Base-by-base conservation (phyloP, 37 sponge, comb jelly and placozoan genomes). In the Amphimedon queenslandica region DNA sequence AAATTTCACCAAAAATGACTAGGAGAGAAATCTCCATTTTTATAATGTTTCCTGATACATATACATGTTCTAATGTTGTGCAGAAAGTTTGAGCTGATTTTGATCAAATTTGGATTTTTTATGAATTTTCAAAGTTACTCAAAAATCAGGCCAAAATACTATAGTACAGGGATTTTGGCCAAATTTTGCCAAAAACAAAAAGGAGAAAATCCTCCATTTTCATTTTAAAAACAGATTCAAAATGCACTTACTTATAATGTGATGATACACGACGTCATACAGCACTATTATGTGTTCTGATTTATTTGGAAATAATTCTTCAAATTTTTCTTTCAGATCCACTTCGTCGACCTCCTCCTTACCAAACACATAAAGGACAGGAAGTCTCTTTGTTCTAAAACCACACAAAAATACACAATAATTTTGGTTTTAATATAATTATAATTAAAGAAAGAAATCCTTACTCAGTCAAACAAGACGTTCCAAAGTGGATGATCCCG, bases 401-500 rank as follows among this genome's bases (percentile, higher is more conserved):
- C 27, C 28, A 60, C 21, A n/a, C 28, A n/a, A 6, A 60, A 13
- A 60, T 5, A 60, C 61, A 60, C 28, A 60, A n/a, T 6, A 25
- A 60, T n/a, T 60, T 28, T 11, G 5, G 5, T 60, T n/a, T 60
- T 11, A 23, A 55, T 11, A 55, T 30, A 77, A 37, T 37, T 23
- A 57, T 72, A 58, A 77, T 29, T 32, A 55, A 5, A 55, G 37
- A 28, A 23, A 69, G 37, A 32, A 27, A 61, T 41, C 18, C 82
- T 81, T 42, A 89, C 94, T 63, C 41, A 3, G 87, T 90, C 67
- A 94, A 84, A 67, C 95, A 94, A n/a, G 90, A 79, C 3, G 86
- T 80, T 27, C 96, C 96, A 86, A 89, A 96, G 72, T 96, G 96
- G 33, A 96, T 92, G 67, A 96, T 85, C 55, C 87, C 67, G 43